Evolutionary conservation across 2,888 invertebrate species (phyloP).

Genomic region (Aethes cnicana): DNA sequence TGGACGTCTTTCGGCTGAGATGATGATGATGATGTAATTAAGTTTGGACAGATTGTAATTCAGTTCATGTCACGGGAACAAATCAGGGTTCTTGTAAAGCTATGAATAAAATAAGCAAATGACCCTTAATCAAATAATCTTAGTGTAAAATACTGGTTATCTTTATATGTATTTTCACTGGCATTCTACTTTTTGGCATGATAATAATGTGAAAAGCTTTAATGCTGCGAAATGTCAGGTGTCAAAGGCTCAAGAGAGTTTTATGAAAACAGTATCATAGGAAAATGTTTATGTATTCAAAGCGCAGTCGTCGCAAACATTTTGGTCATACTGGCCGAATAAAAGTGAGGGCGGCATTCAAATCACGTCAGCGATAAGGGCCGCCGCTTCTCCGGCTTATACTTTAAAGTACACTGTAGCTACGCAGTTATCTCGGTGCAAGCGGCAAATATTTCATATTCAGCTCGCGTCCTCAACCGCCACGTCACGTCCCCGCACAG

Average conservation of each 20-base stretch:
- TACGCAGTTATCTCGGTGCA: constrained; percentile 51
- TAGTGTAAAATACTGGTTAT: too few relatives aligned
- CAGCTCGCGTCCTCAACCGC: constrained; percentile 59
- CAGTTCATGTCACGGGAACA: too few relatives aligned
- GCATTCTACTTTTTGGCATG: too few relatives aligned
- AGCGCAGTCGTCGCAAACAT: constrained; percentile 64
- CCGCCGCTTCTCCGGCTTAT: constrained; percentile 62
- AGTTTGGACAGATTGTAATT: too few relatives aligned
- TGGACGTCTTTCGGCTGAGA: too few relatives aligned
- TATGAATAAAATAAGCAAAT: too few relatives aligned
- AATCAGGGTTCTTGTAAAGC: too few relatives aligned
- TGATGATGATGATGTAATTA: too few relatives aligned
- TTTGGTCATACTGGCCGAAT: constrained; percentile 69
- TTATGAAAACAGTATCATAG: constrained; percentile 31
- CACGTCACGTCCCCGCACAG: constrained; percentile 61
- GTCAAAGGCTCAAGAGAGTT: constrained; percentile 1
- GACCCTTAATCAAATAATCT: too few relatives aligned
- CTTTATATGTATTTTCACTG: too few relatives aligned
- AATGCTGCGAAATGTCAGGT: not conserved
- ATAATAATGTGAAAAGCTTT: too few relatives aligned
- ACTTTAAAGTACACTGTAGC: constrained; percentile 70
- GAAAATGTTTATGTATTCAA: constrained; percentile 57
- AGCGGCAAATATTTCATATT: constrained; percentile 58
- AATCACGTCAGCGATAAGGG: constrained; percentile 70
- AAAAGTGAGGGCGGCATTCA: constrained; percentile 60